Evolutionary conservation across 2,888 invertebrate species (phyloP), one percentile per base, ranked within the genome.

Genomic region (Ormyrus labotus): DNA sequence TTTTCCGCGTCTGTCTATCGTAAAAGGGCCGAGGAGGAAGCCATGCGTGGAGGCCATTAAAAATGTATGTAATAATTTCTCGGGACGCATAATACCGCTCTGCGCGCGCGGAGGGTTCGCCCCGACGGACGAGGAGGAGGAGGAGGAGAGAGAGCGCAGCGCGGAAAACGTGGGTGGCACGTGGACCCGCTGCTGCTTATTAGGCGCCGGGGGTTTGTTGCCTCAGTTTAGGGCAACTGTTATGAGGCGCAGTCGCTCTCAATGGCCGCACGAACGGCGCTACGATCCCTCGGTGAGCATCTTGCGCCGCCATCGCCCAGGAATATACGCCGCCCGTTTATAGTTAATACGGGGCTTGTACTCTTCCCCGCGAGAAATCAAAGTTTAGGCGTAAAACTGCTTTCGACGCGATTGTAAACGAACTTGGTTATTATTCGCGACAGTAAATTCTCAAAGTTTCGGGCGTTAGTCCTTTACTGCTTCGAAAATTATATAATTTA

Each of bases 51-150:
- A 34, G 53, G 79, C 83, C 83, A 85, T 86, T 86, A 86, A 86
- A 86, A 85, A 86, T 86, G 84, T 84, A 86, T 85, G 85, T 84
- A 85, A 77, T 77, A 77, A 85, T 85, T 85, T 84, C 84, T 83
- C 83, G 83, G 80, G 81, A 70, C 83, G 77, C 78, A 81, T 47
- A 50, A 64, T 58, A 6, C 13, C 11, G n/a, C 34, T 11, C 34
- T 19, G 34, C 11, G 34, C 51, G 11, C n/a, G 13, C 1, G 6
- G 57, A 50, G 57, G 65, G n/a, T 74, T 65, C 50, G 65, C 34
- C 13, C 34, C 2, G 51, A 11, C 4, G 53, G n/a, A n/a, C 51
- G 13, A 50, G 57, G 19, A 51, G 8, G 11, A 10, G 53, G 50
- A 55, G 11, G 50, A 53, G 47, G 45, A 11, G 6, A 51, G 45